A percentile compares a stretch with the other conserved stretches of the same genome.
Conservation (phyloP, 2,797 vertebrate genomes). For the Pantherophis alleghaniensis region DNA sequence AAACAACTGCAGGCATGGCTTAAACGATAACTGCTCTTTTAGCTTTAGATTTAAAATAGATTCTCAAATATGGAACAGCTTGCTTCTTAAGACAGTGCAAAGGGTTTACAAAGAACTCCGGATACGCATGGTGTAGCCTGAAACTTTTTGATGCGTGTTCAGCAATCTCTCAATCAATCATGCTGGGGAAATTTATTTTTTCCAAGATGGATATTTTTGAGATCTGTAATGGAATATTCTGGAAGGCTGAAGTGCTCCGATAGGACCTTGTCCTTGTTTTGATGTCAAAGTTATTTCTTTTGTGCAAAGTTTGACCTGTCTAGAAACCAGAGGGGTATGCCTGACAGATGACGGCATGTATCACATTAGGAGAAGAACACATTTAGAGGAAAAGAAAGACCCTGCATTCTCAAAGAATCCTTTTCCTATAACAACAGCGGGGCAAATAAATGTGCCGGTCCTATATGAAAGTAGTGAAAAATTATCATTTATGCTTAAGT, state of each 20-base stretch:
- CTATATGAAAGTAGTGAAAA: neutral
- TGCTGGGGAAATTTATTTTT: neutral
- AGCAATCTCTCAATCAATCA: neutral
- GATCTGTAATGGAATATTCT: neutral
- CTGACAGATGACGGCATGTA: neutral
- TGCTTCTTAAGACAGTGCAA: neutral
- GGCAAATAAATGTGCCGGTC: neutral
- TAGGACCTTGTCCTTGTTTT: neutral
- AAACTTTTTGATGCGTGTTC: neutral
- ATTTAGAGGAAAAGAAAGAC: neutral
- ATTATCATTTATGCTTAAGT: neutral
- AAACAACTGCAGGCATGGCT: constrained; percentile 29
- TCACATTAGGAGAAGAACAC: neutral
- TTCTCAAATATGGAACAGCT: neutral
- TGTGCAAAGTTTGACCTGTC: neutral
- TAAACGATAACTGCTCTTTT: neutral
- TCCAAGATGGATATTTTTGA: neutral
- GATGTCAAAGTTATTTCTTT: neutral
- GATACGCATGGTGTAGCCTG: neutral
- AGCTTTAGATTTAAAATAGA: neutral
- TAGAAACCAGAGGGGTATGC: neutral
- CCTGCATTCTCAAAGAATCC: neutral
- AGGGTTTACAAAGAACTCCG: neutral
- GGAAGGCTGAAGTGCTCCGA: neutral
- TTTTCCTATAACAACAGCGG: neutral